phyloP scores from a whole-genome alignment of 2,888 invertebrate genomes.

The Polietes domitor region DNA sequence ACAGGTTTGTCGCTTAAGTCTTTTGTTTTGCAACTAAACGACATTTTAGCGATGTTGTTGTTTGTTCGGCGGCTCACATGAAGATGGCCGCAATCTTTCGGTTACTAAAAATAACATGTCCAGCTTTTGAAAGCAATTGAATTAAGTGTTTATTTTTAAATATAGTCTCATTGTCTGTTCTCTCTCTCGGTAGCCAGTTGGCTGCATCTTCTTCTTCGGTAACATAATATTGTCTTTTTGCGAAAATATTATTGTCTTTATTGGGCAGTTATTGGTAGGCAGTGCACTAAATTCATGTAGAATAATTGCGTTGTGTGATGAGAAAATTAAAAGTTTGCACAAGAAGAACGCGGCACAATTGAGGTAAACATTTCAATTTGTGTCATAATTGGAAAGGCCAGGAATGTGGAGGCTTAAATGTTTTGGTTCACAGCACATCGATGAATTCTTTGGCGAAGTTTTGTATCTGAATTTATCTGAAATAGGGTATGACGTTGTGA shows the following conservation, averaged over 20 bases:
- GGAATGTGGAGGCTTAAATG: too few species aligned
- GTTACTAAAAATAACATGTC: slow-evolving; percentile 26
- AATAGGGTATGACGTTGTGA: too few species aligned
- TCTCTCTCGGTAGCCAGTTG: background rate
- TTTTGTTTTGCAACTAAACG: slow-evolving; percentile 57
- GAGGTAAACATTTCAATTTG: slow-evolving; percentile 22
- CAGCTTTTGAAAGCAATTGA: slow-evolving; percentile 54
- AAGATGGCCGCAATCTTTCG: slow-evolving; percentile 36
- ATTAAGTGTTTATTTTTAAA: slow-evolving; percentile 67
- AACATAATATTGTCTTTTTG: background rate
- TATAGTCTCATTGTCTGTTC: slow-evolving; percentile 53
- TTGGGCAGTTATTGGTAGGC: background rate
- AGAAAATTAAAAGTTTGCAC: background rate
- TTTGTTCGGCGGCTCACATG: background rate
- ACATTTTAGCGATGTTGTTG: background rate
- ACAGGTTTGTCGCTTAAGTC: slow-evolving; percentile 66
- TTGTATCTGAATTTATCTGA: too few species aligned
- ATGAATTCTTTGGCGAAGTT: too few species aligned
- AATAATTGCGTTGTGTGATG: background rate
- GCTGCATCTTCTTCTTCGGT: background rate
- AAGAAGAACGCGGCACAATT: background rate
- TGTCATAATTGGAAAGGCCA: slow-evolving; percentile 2
- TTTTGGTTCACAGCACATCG: too few species aligned
- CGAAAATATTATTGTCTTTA: background rate
- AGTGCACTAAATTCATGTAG: background rate